Conservation (phyloP, 2,888 invertebrate genomes). For the Cerastis rubricosa region DNA sequence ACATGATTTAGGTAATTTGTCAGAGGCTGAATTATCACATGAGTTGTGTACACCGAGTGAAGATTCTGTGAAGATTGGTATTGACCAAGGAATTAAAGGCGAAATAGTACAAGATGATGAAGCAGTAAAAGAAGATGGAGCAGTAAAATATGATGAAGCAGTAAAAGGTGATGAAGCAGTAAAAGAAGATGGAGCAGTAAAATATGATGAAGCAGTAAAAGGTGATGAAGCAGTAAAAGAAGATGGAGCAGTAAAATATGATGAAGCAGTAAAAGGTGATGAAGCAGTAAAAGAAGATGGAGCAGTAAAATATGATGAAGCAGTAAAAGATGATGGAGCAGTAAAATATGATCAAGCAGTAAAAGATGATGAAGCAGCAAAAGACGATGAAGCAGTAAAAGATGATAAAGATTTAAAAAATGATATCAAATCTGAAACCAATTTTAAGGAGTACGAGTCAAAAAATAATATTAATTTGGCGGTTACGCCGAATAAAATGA, state of each 20-base stretch:
- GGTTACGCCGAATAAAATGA: slow-evolving; percentile 3
- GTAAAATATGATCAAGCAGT: too few relatives aligned
- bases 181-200: too few relatives aligned
- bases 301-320: too few relatives aligned
- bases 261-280: background rate
- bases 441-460: background rate
- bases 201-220: too few relatives aligned
- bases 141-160: too few relatives aligned
- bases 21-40: slow-evolving; percentile 74
- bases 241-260: background rate
- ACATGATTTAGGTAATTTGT: slow-evolving; percentile 62
- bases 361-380: background rate
- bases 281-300: too few relatives aligned
- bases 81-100: slow-evolving; percentile 8
- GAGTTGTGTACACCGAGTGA: slow-evolving; percentile 38
- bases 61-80: too few relatives aligned
- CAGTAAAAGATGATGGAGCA: too few relatives aligned
- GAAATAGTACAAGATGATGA: background rate
- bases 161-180: too few relatives aligned
- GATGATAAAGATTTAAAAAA: slow-evolving; percentile 10
- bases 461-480: background rate
- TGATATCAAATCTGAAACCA: background rate
- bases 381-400: background rate
- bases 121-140: too few relatives aligned
- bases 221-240: background rate